Evolutionary conservation across 2,888 invertebrate species (phyloP).

Genomic region (Euplexia lucipara): DNA sequence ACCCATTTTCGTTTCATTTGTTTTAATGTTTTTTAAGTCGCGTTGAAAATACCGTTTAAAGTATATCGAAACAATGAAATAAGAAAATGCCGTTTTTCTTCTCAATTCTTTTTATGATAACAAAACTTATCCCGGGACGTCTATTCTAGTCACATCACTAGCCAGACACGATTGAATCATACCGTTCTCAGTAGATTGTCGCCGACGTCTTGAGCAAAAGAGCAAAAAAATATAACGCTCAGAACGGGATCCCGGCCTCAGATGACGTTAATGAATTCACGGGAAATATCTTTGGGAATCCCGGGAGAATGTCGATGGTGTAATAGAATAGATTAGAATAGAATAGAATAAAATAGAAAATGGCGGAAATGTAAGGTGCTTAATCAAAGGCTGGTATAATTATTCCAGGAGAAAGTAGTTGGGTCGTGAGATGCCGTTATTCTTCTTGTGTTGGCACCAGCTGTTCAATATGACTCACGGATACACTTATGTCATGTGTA

Average conservation of each 20-base stretch:
- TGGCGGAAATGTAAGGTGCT: constrained; percentile 25
- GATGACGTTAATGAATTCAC: constrained; percentile 62
- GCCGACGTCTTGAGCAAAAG: constrained; percentile 63
- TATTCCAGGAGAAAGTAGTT: too few species aligned
- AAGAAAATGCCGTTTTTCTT: too few species aligned
- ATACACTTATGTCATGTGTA: too few species aligned
- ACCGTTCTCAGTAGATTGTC: constrained; percentile 71
- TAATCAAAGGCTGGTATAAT: constrained; percentile 27
- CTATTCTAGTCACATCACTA: constrained; percentile 62
- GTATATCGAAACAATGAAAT: too few species aligned
- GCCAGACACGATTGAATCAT: constrained; percentile 75
- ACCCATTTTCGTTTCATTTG: too few species aligned
- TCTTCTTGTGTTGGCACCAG: too few species aligned
- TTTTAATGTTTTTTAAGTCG: too few species aligned
- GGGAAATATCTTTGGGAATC: constrained; percentile 37
- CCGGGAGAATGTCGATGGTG: constrained; percentile 4
- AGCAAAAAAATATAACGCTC: constrained; percentile 53
- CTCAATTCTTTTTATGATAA: background rate
- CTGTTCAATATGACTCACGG: too few species aligned
- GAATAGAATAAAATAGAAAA: too few species aligned
- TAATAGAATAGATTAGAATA: too few species aligned
- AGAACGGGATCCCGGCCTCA: constrained; percentile 33
- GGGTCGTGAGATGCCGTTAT: too few species aligned
- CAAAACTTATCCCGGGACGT: constrained; percentile 61
- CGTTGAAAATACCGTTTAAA: too few species aligned